Conservation (phyloP, 2,797 vertebrate genomes). For the Gallirallus australis region DNA sequence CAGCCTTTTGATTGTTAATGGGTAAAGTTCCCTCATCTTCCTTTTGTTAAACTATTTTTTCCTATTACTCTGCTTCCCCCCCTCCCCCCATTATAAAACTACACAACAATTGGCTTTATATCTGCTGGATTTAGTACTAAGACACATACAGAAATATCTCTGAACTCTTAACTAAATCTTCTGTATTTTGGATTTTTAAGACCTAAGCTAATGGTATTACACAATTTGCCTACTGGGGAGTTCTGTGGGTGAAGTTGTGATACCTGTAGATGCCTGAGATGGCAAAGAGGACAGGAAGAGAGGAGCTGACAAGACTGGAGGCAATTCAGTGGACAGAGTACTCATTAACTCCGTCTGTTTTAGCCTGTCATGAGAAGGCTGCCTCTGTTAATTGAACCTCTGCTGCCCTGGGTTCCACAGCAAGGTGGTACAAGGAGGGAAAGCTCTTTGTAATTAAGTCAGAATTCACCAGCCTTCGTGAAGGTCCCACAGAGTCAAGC, state of each 20-base stretch:
- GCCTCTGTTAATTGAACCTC: not conserved
- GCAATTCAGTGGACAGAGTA: not conserved
- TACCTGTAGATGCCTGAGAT: not conserved
- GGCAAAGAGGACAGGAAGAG: not conserved
- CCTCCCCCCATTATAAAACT: not conserved
- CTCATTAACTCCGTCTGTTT: not conserved
- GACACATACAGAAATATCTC: rapidly evolving
- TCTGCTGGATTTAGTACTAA: not conserved
- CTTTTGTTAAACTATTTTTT: not conserved
- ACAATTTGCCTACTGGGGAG: not conserved
- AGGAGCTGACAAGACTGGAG: not conserved
- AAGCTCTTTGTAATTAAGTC: not conserved
- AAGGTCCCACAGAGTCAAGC: not conserved
- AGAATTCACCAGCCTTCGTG: not conserved
- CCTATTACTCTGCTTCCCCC: not conserved
- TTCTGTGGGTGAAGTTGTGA: not conserved
- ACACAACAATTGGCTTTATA: not conserved
- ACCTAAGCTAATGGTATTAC: not conserved
- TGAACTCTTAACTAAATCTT: not conserved
- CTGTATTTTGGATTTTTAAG: not conserved
- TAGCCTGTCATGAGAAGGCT: not conserved
- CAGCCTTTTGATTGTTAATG: no score
- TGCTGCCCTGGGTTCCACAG: not conserved
- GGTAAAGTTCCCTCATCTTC: not conserved
- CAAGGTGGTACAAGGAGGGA: not conserved